Evolutionary conservation across 2,888 invertebrate genomes (phyloP).

Genomic region (Agrochola lota): DNA sequence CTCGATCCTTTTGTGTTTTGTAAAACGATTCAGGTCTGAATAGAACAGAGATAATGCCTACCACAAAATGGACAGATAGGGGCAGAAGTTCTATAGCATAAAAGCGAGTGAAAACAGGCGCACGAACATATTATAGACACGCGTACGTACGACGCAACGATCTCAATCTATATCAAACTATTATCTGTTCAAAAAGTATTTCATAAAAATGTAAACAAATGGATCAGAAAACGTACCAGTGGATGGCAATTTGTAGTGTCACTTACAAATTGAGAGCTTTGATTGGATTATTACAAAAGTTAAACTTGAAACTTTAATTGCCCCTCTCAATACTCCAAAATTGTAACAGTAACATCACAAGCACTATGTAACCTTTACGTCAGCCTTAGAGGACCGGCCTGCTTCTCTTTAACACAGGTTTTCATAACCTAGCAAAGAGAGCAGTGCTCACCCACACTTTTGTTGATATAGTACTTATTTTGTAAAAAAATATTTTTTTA

Average conservation of each 20-base stretch:
- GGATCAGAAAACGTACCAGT: not conserved
- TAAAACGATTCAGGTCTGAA: conserved; percentile 45
- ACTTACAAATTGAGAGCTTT: not conserved
- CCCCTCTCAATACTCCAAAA: too few species aligned
- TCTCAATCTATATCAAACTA: not conserved
- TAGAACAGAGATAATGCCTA: conserved; percentile 24
- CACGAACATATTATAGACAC: not conserved
- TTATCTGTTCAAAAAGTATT: not conserved
- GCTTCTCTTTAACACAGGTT: too few species aligned
- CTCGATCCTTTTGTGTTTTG: conserved; percentile 44
- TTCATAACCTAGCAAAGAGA: too few species aligned
- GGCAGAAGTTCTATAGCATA: not conserved
- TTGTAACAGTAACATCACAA: too few species aligned
- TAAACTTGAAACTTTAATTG: not conserved
- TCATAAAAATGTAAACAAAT: not conserved
- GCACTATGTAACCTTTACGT: too few species aligned
- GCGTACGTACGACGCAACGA: not conserved
- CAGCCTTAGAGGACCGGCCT: too few species aligned
- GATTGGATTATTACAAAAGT: not conserved
- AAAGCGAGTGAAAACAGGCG: not conserved
- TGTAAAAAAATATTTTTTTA: too few species aligned
- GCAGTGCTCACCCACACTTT: too few species aligned
- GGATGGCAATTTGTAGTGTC: not conserved
- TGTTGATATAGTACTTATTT: too few species aligned
- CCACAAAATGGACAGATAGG: not conserved